Conservation (phyloP, 2,888 invertebrate genomes). For the Amblyjoppa proteus region DNA sequence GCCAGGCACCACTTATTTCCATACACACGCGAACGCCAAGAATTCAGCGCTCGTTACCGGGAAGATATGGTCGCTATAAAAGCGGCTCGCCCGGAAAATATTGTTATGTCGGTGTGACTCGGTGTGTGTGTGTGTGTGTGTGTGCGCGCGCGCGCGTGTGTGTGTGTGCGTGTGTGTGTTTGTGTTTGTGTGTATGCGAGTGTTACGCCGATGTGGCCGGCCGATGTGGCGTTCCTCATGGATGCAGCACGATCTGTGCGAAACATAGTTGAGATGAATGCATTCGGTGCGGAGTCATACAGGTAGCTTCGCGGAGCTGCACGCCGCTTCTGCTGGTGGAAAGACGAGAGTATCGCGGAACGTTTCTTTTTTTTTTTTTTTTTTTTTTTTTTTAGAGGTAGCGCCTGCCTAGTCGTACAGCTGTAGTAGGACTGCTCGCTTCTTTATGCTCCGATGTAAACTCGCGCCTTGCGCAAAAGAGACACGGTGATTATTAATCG, state of each 20-base stretch:
- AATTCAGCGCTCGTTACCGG: slow-evolving; percentile 71
- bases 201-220: slow-evolving; percentile 25
- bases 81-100: slow-evolving; percentile 64
- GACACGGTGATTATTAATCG: slow-evolving; percentile 52
- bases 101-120: slow-evolving; percentile 42
- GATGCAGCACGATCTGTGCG: slow-evolving; percentile 55
- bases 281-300: slow-evolving; percentile 4
- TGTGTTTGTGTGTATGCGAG: background rate
- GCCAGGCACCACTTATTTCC: slow-evolving; percentile 63
- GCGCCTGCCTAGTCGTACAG: slow-evolving; percentile 4
- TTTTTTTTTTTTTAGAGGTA: background rate
- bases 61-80: slow-evolving; percentile 64
- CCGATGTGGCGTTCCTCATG: slow-evolving; percentile 48
- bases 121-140: too few relatives aligned
- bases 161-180: too few relatives aligned
- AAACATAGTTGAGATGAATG: slow-evolving; percentile 46
- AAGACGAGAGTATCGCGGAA: slow-evolving; percentile 33
- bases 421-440: background rate
- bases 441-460: background rate
- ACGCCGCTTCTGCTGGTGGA: slow-evolving; percentile 6
- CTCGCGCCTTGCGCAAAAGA: slow-evolving; percentile 38
- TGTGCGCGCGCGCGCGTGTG: background rate
- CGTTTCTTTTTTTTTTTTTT: slow-evolving; percentile 35
- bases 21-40: slow-evolving; percentile 66
- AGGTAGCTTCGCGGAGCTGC: background rate